Percentiles rank a stretch among this genome's conserved stretches.
phyloP scores from a whole-genome alignment of 2,113 vertebrate genomes.

The rat (Rattus norvegicus) region DNA sequence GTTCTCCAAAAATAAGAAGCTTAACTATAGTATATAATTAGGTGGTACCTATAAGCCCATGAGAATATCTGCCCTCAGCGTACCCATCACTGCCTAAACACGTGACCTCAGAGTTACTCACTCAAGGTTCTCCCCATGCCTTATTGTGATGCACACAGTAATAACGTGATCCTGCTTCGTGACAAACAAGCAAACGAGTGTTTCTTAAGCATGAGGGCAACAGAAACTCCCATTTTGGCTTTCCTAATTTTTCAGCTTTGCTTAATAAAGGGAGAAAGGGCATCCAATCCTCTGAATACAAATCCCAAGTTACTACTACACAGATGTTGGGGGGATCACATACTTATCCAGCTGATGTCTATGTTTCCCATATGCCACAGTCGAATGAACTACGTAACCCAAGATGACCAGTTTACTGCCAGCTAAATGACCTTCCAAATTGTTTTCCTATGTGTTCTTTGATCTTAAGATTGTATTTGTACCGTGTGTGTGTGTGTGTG shows the following conservation, averaged over 20 bases:
- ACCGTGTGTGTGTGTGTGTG: too few species aligned
- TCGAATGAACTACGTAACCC: background rate
- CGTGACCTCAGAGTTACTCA: background rate
- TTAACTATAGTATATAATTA: background rate
- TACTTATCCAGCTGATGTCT: background rate
- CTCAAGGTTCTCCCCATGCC: background rate
- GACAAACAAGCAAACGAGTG: background rate
- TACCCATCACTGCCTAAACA: background rate
- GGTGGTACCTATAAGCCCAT: background rate
- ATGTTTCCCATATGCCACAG: background rate
- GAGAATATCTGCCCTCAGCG: background rate
- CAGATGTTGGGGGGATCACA: background rate
- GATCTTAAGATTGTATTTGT: background rate
- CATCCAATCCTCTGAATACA: background rate
- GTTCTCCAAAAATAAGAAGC: background rate
- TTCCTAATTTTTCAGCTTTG: slow-evolving; percentile 8
- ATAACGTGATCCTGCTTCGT: background rate
- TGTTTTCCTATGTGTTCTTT: background rate
- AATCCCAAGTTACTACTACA: background rate
- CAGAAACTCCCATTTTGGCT: background rate
- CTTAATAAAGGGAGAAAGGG: background rate
- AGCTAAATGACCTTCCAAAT: background rate
- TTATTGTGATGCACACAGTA: background rate
- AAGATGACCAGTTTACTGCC: background rate
- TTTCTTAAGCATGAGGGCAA: slow-evolving; percentile 37